Base-by-base conservation (phyloP, 1,140 invertebrate genomes). In the Sitobion miscanthi region DNA sequence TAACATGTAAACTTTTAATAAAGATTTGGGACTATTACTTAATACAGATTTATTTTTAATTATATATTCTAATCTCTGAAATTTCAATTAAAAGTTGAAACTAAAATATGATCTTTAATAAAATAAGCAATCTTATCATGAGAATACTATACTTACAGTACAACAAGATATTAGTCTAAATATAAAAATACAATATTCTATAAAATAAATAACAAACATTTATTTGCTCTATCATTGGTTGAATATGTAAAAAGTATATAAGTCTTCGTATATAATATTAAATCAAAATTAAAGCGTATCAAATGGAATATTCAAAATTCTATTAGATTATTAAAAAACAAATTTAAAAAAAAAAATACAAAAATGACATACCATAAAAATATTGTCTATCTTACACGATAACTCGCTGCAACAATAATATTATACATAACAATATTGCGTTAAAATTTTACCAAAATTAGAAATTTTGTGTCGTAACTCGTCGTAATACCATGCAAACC, bases 1-100 rank as follows among this genome's bases (percentile, higher is more conserved):
- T 77, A 83, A 83, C 21, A 83, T 83, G 77, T 83, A 23, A 83
- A 83, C 77, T 35, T 82, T 82, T 38, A 82, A 35, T 82, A 82
- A 38, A 38, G 35, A 21, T 82, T 69, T 38, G 17, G 21, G 35
- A 38, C 77, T 35, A 38, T 82, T 82, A 38, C 38, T 82, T 82
- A 21, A 21, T 38, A 38, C 35, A 38, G 77, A 38, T 21, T 82
- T 6, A 4, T 14, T 83, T 83, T 35, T 8, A 83, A 83, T 83
- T 38, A 83, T 83, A 38, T 30, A 83, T 83, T 21, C 20, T 21
- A 21, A 38, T 23, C 2, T 83, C 77, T 38, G 6, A 38, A 83
- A 38, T 83, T 83, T 23, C 77, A 38, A 38, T 83, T 83, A 83
- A 83, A 83, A 38, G 17, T 83, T 38, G 17, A 77, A n/a, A 77